Base-by-base conservation (phyloP, 2,797 vertebrate species). In the Lycodopsis pacificus region DNA sequence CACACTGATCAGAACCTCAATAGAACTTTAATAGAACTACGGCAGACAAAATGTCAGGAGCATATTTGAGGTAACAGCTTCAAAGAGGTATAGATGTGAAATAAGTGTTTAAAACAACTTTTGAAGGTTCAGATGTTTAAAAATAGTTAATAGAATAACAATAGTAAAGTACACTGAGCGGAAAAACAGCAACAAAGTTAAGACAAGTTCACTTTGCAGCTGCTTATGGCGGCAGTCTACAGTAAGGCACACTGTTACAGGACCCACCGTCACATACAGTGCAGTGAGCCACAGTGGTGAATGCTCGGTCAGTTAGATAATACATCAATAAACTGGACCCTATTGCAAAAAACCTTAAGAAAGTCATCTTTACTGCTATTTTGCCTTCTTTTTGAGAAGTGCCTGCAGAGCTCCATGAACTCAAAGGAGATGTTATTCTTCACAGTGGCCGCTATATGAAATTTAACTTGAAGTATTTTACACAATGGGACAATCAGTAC, bases 271-370 rank as follows among this genome's bases (percentile, higher is more conserved):
- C 85, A 84, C 82, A 2, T 36, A 22, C 2, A 38, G 82, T 46
- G 73, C 85, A 82, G 86, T 74, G 87, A 90, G 82, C 88, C 83
- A 86, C 90, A 93, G 91, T 82, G 91, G 93, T 91, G 90, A 94
- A 93, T 91, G 92, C 89, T 81, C 57, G 4, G 65, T 73, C 53
- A 75, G 11, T 59, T 9, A n/a, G 0, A 64, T 30, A 66, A 80
- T 7, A 68, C 74, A 76, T 57, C 40, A 77, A 77, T 59, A 53
- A 73, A 65, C 1, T 56, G 51, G 22, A 75, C 65, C 76, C 17
- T 71, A 63, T 40, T 68, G 77, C 30, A 67, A 77, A 88, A 76
- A 38, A 34, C 61, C 51, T 46, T 9, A 17, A 71, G 8, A 66
- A 66, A 73, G 44, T 30, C 4, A 51, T 19, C 8, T 71, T 68